A percentile compares a stretch with the other conserved stretches of the same genome.
phyloP scores from a whole-genome alignment of 2,888 invertebrate species.

The Ethmia dodecea region DNA sequence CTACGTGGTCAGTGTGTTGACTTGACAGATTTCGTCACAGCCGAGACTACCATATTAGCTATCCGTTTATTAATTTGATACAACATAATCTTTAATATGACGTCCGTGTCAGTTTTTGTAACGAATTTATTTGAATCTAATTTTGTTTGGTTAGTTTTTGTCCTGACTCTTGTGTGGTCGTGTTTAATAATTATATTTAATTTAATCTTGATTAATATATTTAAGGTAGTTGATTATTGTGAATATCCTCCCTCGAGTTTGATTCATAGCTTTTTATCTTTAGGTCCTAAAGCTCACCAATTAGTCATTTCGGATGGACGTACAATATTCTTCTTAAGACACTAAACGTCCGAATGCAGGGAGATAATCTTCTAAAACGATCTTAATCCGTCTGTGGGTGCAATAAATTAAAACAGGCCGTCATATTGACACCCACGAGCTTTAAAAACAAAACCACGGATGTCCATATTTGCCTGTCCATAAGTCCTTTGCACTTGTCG shows the following conservation, averaged over 20 bases:
- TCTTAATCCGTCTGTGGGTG: constrained; percentile 39
- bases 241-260: too few species aligned
- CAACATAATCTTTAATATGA: constrained; percentile 18
- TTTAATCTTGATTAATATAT: too few species aligned
- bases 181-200: too few species aligned
- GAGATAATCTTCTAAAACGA: constrained; percentile 24
- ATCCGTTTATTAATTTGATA: constrained; percentile 18
- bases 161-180: constrained; percentile 14
- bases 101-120: constrained; percentile 18
- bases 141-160: constrained; percentile 9
- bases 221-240: too few species aligned
- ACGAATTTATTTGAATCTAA: constrained; percentile 13
- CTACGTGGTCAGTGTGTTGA: constrained; percentile 9
- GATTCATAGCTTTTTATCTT: too few species aligned
- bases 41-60: constrained; percentile 21
- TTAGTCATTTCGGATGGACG: too few species aligned
- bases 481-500: constrained; percentile 71
- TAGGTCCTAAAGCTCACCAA: too few species aligned
- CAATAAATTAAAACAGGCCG: constrained; percentile 32
- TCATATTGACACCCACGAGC: constrained; percentile 42
- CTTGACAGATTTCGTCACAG: constrained; percentile 18
- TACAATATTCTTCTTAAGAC: too few species aligned
- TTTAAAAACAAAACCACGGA: constrained; percentile 53
- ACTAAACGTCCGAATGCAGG: too few species aligned
- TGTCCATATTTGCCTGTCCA: constrained; percentile 59